Evolutionary conservation across 1,140 invertebrate genomes (phyloP), one percentile per base, ranked within the genome.

Genomic region (Drosophila asahinai): DNA sequence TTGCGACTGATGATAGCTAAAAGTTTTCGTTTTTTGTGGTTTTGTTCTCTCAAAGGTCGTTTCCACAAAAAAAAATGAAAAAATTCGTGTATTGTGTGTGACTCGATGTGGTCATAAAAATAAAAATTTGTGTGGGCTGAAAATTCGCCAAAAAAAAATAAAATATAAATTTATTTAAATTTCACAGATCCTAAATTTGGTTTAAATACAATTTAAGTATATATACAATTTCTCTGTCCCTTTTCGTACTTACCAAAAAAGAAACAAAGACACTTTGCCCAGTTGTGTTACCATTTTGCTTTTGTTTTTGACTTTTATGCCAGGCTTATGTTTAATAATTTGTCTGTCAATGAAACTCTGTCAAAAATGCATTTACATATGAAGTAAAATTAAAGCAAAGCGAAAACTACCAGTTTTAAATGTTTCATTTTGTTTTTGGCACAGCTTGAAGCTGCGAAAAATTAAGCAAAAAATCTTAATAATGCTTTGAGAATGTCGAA

Each of bases 41-140:
- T 87, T 83, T 83, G 77, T 87, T 87, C 84, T 89, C 71, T 67
- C 77, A 87, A 87, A 87, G 83, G 83, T 89, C 83, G 77, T 89
- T 68, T 65, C 45, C 58, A 64, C 67, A 49, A 58, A 47, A 54
- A 70, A 54, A 55, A n/a, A 6, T 3, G 11, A 25, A 54, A 52
- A 77, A 33, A 59, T 14, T 33, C 5, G 47, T 38, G 40, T 70
- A 70, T 73, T 49, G 67, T 73, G 66, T 61, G 33, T 73, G 67
- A 73, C n/a, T 74, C 64, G 71, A 7, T 73, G 54, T 61, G 68
- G 57, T 74, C 54, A 73, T 74, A 74, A 80, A 77, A 65, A 45
- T 38, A 54, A 25, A 58, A 65, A 59, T 76, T 66, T 77, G 73
- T 54, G 72, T 59, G 62, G 63, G 62, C 62, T 59, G 17, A 67